phyloP scores from a whole-genome alignment of 2,797 vertebrate species.

The Chaetophractus vellerosus region DNA sequence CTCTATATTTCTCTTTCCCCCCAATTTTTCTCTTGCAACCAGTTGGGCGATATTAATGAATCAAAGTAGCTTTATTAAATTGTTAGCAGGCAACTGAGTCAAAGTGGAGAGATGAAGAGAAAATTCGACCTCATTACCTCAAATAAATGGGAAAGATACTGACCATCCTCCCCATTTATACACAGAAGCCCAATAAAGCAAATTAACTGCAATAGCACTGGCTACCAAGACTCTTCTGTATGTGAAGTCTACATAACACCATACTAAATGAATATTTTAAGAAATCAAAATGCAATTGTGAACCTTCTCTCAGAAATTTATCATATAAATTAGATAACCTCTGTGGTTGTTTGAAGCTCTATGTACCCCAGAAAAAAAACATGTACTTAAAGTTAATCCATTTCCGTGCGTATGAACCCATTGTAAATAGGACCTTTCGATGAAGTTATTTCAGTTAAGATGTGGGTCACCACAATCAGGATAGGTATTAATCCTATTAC shows the following conservation, averaged over 20 bases:
- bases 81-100: background rate
- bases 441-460: no score
- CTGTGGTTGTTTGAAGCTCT: no score
- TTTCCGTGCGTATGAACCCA: no score
- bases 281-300: background rate
- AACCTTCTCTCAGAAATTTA: background rate
- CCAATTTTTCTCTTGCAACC: slow-evolving; percentile 8
- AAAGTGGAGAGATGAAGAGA: background rate
- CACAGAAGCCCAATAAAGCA: background rate
- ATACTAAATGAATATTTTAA: background rate
- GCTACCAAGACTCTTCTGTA: background rate
- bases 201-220: background rate
- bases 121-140: background rate
- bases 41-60: slow-evolving; percentile 14
- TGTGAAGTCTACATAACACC: background rate
- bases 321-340: background rate
- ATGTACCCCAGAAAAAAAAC: no score
- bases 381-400: no score
- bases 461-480: no score
- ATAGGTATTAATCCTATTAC: no score
- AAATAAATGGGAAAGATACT: background rate
- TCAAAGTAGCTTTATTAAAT: slow-evolving; percentile 35
- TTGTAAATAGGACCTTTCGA: no score
- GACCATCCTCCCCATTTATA: background rate
- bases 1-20: background rate